phyloP scores from a whole-genome alignment of 2,113 vertebrate genomes.

The Rhinopithecus roxellana region DNA sequence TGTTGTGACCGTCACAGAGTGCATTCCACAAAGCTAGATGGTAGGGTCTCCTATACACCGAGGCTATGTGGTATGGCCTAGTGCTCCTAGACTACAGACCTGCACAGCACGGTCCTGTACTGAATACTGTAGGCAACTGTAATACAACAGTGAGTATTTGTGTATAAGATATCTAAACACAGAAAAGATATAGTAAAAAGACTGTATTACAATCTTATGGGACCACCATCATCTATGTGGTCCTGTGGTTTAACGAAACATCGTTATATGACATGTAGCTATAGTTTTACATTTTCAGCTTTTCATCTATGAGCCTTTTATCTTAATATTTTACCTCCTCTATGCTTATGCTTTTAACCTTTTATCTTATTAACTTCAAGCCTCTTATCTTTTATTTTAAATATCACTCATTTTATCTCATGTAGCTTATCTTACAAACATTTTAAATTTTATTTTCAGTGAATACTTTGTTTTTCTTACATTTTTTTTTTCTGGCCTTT shows the following conservation, averaged over 20 bases:
- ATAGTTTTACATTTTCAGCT: not conserved
- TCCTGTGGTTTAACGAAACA: not conserved
- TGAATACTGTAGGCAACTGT: not conserved
- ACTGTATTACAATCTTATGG: not conserved
- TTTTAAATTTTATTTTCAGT: not conserved
- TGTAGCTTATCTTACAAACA: not conserved
- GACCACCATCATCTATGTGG: not conserved
- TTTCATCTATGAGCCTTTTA: not conserved
- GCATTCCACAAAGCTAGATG: not conserved
- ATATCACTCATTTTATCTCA: not conserved
- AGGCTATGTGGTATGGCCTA: not conserved
- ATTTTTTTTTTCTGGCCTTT: not conserved
- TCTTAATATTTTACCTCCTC: conserved; percentile 7
- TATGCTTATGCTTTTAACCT: not conserved
- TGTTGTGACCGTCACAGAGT: not conserved
- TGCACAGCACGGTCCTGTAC: not conserved
- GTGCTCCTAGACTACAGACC: not conserved
- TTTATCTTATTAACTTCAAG: not conserved
- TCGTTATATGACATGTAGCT: not conserved
- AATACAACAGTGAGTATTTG: not conserved
- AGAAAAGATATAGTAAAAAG: not conserved
- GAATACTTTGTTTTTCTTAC: not conserved
- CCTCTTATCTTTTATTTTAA: conserved; percentile 38
- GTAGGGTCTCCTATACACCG: not conserved
- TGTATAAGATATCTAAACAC: not conserved